Evolutionary conservation across 2,113 vertebrate species (phyloP).

Genomic region (Plestiodon gilberti): DNA sequence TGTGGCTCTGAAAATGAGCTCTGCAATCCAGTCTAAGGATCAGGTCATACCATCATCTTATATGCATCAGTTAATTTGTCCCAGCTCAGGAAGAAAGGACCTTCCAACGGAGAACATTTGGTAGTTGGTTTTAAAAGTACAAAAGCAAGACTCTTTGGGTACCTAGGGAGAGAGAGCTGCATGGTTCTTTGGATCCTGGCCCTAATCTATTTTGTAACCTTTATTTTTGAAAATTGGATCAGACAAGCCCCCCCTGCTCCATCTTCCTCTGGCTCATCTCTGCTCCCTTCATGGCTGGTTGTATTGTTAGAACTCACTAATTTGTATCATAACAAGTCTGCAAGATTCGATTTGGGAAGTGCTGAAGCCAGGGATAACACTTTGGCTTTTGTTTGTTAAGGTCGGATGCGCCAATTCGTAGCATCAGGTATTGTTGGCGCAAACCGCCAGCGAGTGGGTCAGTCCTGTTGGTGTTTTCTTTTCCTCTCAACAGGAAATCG

Average conservation of each 20-base stretch:
- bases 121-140: not conserved
- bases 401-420: constrained; percentile 51
- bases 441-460: constrained; percentile 52
- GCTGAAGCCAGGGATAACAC: constrained; percentile 48
- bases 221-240: not conserved
- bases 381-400: constrained; percentile 54
- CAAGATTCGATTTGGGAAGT: constrained; percentile 40
- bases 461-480: constrained; percentile 71
- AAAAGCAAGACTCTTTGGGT: not conserved
- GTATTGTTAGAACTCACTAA: constrained; percentile 8
- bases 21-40: too few relatives aligned
- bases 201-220: not conserved
- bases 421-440: constrained; percentile 55
- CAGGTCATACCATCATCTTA: not conserved
- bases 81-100: not conserved
- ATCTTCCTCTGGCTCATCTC: not conserved
- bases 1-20: constrained; percentile 3
- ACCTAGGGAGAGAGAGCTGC: too few relatives aligned
- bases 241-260: not conserved
- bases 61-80: not conserved
- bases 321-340: constrained; percentile 51
- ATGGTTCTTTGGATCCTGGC: not conserved
- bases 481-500: constrained; percentile 79
- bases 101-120: not conserved
- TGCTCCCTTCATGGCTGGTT: not conserved